These are phyloP conservation scores for Solen grandis DNA, from an alignment of 1,140 invertebrate genomes.

Conservation along the genomic window DNA sequence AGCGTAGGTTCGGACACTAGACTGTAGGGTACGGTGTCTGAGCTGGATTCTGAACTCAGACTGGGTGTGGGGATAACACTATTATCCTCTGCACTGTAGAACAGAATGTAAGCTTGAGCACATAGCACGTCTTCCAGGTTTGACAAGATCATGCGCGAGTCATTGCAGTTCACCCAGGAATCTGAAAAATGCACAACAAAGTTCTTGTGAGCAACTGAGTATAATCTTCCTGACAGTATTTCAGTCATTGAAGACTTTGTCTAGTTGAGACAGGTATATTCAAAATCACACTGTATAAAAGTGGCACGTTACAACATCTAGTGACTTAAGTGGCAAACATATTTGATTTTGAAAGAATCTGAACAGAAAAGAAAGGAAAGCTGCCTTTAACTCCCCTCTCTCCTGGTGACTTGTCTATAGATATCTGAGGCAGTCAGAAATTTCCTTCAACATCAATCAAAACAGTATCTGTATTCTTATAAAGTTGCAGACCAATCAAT, in stretches of 20 bases:
- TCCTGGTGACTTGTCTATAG: too few species aligned
- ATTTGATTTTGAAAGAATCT: too few species aligned
- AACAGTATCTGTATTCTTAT: too few species aligned
- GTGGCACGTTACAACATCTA: not conserved
- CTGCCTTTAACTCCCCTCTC: too few species aligned
- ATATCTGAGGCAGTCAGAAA: too few species aligned
- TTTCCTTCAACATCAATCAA: too few species aligned
- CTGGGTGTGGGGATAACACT: not conserved
- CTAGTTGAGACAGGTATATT: not conserved
- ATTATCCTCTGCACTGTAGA: constrained; percentile 61
- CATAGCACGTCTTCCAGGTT: constrained; percentile 66
- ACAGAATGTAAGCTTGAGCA: constrained; percentile 74
- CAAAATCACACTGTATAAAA: not conserved
- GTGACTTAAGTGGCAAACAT: not conserved
- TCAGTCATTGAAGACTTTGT: too few species aligned
- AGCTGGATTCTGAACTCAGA: not conserved
- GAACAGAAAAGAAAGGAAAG: too few species aligned
- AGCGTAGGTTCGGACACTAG: constrained; percentile 17
- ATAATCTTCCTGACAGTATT: not conserved
- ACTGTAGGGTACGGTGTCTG: constrained; percentile 13
- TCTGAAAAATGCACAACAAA: constrained; percentile 57
- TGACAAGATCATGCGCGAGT: constrained; percentile 66
- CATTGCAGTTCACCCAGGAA: constrained; percentile 75
- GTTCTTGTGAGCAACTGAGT: too few species aligned
- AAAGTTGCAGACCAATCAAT: too few species aligned